Base-by-base conservation (phyloP, 2,888 invertebrate genomes). In the Neoaliturus tenellus region DNA sequence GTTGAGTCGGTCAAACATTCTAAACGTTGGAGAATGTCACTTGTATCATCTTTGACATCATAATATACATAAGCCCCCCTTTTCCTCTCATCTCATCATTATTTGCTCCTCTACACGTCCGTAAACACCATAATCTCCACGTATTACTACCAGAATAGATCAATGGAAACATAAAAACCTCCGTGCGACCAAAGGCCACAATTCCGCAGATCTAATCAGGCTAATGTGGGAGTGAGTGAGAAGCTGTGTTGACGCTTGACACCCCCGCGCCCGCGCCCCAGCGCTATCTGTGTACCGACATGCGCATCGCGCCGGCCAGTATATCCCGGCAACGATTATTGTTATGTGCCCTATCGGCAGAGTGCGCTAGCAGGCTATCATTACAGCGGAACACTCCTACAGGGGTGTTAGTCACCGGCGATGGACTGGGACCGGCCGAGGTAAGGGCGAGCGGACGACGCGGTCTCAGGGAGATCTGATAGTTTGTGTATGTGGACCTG, bases 271-370 rank as follows among this genome's bases (percentile, higher is more conserved):
- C 48, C 48, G 14, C 55, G 55, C 12, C 4, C 5, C 28, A 14
- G 62, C 62, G 14, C 62, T 25, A 62, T 62, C 51, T 48, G 48
- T 20, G 28, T 14, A 4, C 28, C 12, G 62, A 62, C 62, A 62
- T 62, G 62, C 62, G 62, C 62, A 28, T 62, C 62, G 31, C 31
- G 3, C 1, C 62, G 2, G 31, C 62, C 62, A 62, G 31, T 62
- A 62, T 31, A 62, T 62, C 62, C 17, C 14, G 12, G 5, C 62
- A 62, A 62, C 62, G 62, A 62, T 62, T 62, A 62, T 62, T 62
- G 62, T 62, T 62, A 62, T 62, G 62, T 31, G 25, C 62, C 0
- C 62, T 62, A 62, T 62, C 62, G 62, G 28, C 31, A 51, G 31
- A 28, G 62, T 62, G 62, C 51, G 51, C 48, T 48, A 48, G 48